phyloP scores from a whole-genome alignment of 1,140 invertebrate genomes.

The Acromyrmex echinatior region DNA sequence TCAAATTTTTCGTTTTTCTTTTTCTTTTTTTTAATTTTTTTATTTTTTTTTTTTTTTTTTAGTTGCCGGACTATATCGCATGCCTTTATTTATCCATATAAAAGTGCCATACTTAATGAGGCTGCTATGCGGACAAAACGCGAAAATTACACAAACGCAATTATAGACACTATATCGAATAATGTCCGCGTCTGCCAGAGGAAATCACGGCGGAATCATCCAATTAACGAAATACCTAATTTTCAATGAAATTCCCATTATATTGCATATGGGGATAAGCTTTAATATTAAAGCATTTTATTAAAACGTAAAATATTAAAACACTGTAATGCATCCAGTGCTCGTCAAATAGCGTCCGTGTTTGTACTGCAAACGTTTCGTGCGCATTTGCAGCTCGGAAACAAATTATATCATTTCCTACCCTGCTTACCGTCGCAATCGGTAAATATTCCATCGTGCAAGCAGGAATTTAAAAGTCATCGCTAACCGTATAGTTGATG shows the following conservation, averaged over 20 bases:
- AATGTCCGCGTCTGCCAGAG: constrained; percentile 57
- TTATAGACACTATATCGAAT: constrained; percentile 63
- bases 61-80: not conserved
- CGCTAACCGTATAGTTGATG: constrained; percentile 8
- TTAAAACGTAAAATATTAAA: constrained; percentile 69
- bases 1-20: not conserved
- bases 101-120: constrained; percentile 52
- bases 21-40: not conserved
- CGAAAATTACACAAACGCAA: constrained; percentile 59
- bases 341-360: constrained; percentile 61
- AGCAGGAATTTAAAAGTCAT: constrained; percentile 43
- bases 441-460: constrained; percentile 52
- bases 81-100: constrained; percentile 38
- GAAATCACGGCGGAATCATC: constrained; percentile 59
- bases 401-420: constrained; percentile 63
- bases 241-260: constrained; percentile 66
- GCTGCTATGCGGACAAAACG: constrained; percentile 42
- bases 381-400: constrained; percentile 58
- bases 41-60: not conserved
- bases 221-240: constrained; percentile 67
- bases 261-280: constrained; percentile 46
- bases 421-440: constrained; percentile 50
- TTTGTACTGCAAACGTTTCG: constrained; percentile 64
- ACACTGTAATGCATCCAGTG: constrained; percentile 63
- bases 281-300: constrained; percentile 69